Evolutionary conservation across 2,888 invertebrate genomes (phyloP).

Genomic region (Dromius quadrimaculatus): DNA sequence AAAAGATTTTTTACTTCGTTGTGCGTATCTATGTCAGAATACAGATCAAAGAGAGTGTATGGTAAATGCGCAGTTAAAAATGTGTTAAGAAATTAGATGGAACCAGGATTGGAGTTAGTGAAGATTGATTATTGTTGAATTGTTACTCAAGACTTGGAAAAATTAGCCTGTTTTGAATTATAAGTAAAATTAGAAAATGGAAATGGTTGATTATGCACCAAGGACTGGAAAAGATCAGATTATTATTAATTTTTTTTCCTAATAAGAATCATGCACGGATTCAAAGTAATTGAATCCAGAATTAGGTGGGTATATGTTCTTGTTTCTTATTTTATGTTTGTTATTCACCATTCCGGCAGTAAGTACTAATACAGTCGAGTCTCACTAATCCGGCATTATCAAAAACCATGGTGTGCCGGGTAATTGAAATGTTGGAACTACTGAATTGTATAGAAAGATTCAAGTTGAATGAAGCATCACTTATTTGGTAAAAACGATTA

Average conservation of each 20-base stretch:
- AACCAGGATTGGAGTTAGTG: not conserved
- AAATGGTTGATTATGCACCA: too few relatives aligned
- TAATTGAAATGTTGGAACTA: conserved; percentile 4
- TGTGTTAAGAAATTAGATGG: conserved; percentile 7
- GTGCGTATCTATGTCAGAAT: not conserved
- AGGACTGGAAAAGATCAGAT: too few relatives aligned
- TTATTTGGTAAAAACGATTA: not conserved
- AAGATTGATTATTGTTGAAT: too few relatives aligned
- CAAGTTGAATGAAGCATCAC: not conserved
- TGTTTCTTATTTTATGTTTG: too few relatives aligned
- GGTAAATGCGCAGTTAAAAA: conserved; percentile 6
- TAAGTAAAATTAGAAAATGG: too few relatives aligned
- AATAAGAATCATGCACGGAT: too few relatives aligned
- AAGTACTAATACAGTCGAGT: not conserved
- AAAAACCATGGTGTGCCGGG: conserved; percentile 9
- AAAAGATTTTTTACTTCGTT: not conserved
- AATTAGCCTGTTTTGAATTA: too few relatives aligned
- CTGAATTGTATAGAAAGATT: not conserved
- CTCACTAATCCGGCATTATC: conserved; percentile 14
- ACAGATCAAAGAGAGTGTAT: conserved; percentile 32
- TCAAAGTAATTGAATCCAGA: too few relatives aligned
- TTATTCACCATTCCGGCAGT: too few relatives aligned
- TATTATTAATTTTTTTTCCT: too few relatives aligned
- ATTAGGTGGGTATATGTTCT: too few relatives aligned
- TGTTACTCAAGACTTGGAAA: not conserved